Percentiles rank a stretch among this genome's conserved stretches.
phyloP scores from a whole-genome alignment of 2,888 invertebrate genomes.

The Epicampocera succincta region DNA sequence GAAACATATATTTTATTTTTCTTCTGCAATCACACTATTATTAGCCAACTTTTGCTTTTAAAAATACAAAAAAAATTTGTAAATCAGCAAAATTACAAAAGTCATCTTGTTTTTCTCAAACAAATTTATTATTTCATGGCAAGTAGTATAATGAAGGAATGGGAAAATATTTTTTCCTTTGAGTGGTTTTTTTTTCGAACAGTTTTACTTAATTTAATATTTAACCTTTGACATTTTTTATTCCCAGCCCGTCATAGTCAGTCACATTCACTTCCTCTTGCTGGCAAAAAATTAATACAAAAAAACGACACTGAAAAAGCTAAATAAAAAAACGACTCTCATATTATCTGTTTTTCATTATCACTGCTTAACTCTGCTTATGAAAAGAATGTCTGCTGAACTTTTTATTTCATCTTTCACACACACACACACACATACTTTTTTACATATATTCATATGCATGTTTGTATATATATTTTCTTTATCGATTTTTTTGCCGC shows the following conservation, averaged over 20 bases:
- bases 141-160: background rate
- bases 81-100: constrained; percentile 27
- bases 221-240: constrained; percentile 61
- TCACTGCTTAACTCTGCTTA: constrained; percentile 61
- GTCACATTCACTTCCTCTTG: constrained; percentile 33
- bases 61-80: background rate
- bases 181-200: background rate
- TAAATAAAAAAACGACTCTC: constrained; percentile 22
- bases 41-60: background rate
- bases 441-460: background rate
- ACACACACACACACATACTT: background rate
- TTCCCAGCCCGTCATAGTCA: background rate
- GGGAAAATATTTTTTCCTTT: background rate
- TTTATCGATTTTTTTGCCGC: constrained; percentile 52
- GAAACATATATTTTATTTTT: background rate
- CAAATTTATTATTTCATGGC: background rate
- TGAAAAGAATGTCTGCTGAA: constrained; percentile 63
- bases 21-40: constrained; percentile 20
- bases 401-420: constrained; percentile 52
- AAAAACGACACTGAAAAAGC: background rate
- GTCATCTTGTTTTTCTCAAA: background rate
- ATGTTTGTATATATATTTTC: background rate
- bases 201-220: constrained; percentile 45
- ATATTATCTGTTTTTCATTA: constrained; percentile 63
- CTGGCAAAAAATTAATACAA: constrained; percentile 8